Evolutionary conservation across 2,888 invertebrate species (phyloP), one percentile per base, ranked within the genome.

Genomic region (Epicampocera succincta): DNA sequence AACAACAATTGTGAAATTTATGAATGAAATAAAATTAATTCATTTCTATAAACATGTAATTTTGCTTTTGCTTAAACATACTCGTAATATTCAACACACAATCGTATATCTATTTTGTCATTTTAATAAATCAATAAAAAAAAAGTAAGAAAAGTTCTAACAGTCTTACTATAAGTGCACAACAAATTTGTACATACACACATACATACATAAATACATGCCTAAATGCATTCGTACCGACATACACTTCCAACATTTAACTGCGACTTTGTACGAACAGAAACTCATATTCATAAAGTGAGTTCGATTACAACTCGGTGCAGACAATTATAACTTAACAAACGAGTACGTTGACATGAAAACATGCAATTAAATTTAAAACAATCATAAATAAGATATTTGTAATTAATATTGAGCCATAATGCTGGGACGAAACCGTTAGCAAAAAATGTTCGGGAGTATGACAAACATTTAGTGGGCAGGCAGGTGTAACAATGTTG

Each of bases 1-100:
- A 42, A 33, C 40, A 63, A 56, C 50, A 50, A 52, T 61, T 58
- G 52, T 44, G 1, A 42, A 74, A 78, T 77, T 82, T 82, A 82
- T 82, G 81, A 82, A 82, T 82, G 81, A 82, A 81, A 69, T 71
- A 74, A 74, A 74, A 82, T 82, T 77, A 77, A 82, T 82, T 77
- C 58, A 74, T 65, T 73, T 68, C 19, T 77, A 44, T 65, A 58
- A 77, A 77, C 40, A 61, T 54, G 25, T 46, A 69, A 77, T 63
- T 60, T 46, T 60, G 12, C 15, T 42, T 52, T 61, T 66, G 40
- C 25, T 44, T 61, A 11, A 40, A 52, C n/a, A n/a, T n/a, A n/a
- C n/a, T n/a, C n/a, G n/a, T 29, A 29, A 12, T 40, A 50, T 29
- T n/a, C n/a, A n/a, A 42, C 33, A 29, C 42, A 50, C 58, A 25